Percentiles rank a stretch among this genome's conserved stretches.
Conservation (phyloP, 2,888 invertebrate genomes). For the Pyrrhosoma nymphula region DNA sequence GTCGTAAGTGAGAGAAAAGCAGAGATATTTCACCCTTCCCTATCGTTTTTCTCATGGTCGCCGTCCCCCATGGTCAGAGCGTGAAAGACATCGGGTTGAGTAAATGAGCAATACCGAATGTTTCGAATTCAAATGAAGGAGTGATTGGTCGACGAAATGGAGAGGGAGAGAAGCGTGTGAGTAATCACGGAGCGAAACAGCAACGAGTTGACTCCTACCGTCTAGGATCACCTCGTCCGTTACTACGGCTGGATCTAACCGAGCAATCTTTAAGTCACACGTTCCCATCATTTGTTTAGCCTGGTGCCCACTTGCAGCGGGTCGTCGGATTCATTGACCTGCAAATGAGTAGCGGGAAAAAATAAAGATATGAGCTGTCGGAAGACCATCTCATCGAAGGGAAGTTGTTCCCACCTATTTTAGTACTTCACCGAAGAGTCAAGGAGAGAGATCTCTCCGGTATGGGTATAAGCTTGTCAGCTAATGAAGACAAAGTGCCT, state of each 20-base stretch:
- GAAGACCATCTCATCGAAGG: neutral
- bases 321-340: neutral
- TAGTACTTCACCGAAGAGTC: neutral
- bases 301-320: neutral
- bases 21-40: too few relatives aligned
- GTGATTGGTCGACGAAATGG: neutral
- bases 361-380: neutral
- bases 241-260: neutral
- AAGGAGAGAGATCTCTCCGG: neutral
- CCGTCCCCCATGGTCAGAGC: neutral
- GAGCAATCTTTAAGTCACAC: neutral
- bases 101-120: slow-evolving; percentile 4
- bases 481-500: neutral
- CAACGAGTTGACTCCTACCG: neutral
- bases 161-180: neutral
- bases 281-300: slow-evolving; percentile 1
- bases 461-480: neutral
- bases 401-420: neutral
- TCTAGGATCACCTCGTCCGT: neutral
- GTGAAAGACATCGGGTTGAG: slow-evolving; percentile 37
- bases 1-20: neutral
- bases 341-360: neutral
- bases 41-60: neutral
- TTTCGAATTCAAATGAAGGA: slow-evolving; percentile 43
- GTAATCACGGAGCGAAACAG: neutral